Evolutionary conservation across 1,140 invertebrate species (phyloP), one percentile per base, ranked within the genome.

Genomic region (Lepidurus couesii): DNA sequence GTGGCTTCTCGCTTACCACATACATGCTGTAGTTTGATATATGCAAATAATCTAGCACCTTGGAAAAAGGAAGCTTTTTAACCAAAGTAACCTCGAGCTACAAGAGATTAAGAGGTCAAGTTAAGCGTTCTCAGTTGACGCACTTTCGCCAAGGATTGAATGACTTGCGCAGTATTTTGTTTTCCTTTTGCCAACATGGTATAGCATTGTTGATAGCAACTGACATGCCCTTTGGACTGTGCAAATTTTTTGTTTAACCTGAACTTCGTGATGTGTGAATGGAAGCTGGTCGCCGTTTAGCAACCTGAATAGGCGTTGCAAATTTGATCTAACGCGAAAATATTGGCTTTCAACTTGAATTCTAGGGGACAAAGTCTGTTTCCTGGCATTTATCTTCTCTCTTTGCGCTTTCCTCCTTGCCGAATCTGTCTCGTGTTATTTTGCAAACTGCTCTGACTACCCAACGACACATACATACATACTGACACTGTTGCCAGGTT

Each of bases 71-170:
- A 21, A 21, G 16, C 53, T 21, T 65, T 13, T 21, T 65, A n/a
- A 21, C 53, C 16, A 65, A 65, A 65, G 9, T 65, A 65, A 65
- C 53, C 53, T 65, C 53, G 53, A 65, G 53, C 53, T 11, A 21
- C 53, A 9, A 16, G 53, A 65, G 53, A 65, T 65, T 65, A 65
- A 65, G 21, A 65, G 53, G 53, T 65, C 53, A 3, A 65, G 53
- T 65, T 65, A 65, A 65, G 8, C 16, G 53, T 65, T 65, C 53
- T 65, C 53, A 65, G 21, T 21, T 65, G 53, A 65, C 53, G 53
- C 53, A 65, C 53, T 65, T 65, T 65, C 21, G 53, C 53, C 53
- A 65, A 21, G 53, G 53, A 65, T 65, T 65, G 53, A 65, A 65
- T 65, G 53, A 65, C 53, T 13, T 21, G 53, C n/a, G 53, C 53